Conservation (phyloP, 2,888 invertebrate genomes). For the Drymonia ruficornis region DNA sequence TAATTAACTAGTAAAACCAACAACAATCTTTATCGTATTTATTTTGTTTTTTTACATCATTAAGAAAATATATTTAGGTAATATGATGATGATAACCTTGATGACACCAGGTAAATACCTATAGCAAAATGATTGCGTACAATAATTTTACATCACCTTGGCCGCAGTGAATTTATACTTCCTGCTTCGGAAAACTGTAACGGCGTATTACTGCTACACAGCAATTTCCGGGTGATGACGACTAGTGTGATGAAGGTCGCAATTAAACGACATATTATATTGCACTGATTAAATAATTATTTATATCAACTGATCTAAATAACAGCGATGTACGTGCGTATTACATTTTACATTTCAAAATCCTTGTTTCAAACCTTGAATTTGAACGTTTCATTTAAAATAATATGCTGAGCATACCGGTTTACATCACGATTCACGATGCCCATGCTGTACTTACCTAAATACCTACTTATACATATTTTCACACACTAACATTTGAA, state of each 20-base stretch:
- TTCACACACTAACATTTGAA: too few species aligned
- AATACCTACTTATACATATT: too few species aligned
- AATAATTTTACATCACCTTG: constrained; percentile 76
- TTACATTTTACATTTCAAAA: constrained; percentile 3
- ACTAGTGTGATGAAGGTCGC: constrained; percentile 64
- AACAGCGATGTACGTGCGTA: constrained; percentile 18
- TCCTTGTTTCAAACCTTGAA: too few species aligned
- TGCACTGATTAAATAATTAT: constrained; percentile 45
- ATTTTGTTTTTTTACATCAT: neutral
- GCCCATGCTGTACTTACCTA: too few species aligned
- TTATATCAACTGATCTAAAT: constrained; percentile 37
- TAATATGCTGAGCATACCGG: too few species aligned
- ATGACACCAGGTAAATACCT: constrained; percentile 12
- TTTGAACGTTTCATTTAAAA: too few species aligned
- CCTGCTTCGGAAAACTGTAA: constrained; percentile 82
- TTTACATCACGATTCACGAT: too few species aligned
- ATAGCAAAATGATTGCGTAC: constrained; percentile 51
- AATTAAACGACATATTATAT: constrained; percentile 53
- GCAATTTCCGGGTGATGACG: constrained; percentile 79
- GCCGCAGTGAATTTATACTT: constrained; percentile 66
- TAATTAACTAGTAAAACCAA: too few species aligned
- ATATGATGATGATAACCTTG: constrained; percentile 15
- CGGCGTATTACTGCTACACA: constrained; percentile 67
- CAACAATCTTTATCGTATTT: too few species aligned
- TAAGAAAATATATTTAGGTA: constrained; percentile 1